Base-by-base conservation (phyloP, 2,888 invertebrate species). In the Tanytarsus gracilentus region DNA sequence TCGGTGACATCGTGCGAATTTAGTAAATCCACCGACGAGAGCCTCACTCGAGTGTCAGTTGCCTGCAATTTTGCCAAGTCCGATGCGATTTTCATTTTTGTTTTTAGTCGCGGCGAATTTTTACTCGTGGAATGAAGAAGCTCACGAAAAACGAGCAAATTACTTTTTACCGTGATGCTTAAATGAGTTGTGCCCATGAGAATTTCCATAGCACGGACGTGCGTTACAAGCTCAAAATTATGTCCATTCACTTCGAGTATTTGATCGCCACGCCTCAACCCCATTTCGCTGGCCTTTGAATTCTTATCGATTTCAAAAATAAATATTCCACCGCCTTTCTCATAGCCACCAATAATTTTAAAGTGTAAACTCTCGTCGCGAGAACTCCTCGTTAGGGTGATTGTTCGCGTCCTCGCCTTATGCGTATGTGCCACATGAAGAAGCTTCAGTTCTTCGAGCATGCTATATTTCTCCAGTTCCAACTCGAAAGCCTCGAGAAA, bases 221-320 rank as follows among this genome's bases (percentile, higher is more conserved):
- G 88, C 66, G 87, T 89, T 51, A 98, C 91, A 75, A 93, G 92
- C 69, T 91, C 88, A 72, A 98, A 95, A 68, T 90, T 94, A 71
- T 96, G 93, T 26, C 96, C 95, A 74, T 99, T 99, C 1, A 99
- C 96, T 77, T 97, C 96, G 65, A 98, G 78, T 63, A 99, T 91
- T 78, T 99, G 97, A 77, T 99, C 98, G 39, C 97, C 98, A 59
- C 96, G 81, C 73, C 97, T 96, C 53, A 99, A 76, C 1, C 98
- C 98, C 23, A 94, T 90, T 72, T 95, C 93, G 73, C 95, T 93
- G 6, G 97, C 93, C 75, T 94, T 94, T 2, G 95, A 92, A 64
- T 86, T 85, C 67, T 86, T 86, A 70, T 96, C 95, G 23, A 97
- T 95, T 74, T 93, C 91, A 25, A 91, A 85, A 65, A 99, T 89